Percentiles rank a stretch among this genome's conserved stretches.
These are phyloP conservation scores for Neogale vison DNA, from an alignment of 2,113 vertebrate species.

Conservation along the genomic window DNA sequence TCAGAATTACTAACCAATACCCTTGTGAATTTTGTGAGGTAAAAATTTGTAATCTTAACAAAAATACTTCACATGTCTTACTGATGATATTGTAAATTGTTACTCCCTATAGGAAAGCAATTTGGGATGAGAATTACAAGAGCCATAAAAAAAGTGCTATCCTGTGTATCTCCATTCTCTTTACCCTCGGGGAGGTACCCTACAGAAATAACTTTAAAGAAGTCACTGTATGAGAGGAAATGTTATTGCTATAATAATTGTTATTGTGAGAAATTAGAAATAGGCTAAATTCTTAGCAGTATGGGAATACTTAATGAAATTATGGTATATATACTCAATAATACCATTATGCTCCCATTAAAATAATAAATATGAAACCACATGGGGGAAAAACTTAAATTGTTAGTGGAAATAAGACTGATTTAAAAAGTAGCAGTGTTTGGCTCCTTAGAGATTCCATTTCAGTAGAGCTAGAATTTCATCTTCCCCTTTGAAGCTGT, in stretches of 20 bases:
- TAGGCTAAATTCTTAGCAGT: neutral
- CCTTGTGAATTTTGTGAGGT: neutral
- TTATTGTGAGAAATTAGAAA: conserved; percentile 51
- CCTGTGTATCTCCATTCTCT: neutral
- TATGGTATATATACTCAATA: neutral
- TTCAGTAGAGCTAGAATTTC: neutral
- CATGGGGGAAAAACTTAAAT: neutral
- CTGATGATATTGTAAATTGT: neutral
- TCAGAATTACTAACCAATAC: neutral
- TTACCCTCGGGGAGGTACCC: neutral
- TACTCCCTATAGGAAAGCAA: conserved; percentile 35
- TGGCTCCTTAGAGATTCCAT: neutral
- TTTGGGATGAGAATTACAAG: conserved; percentile 34
- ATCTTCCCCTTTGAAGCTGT: neutral
- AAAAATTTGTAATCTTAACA: neutral
- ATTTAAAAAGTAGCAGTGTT: neutral
- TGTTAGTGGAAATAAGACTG: conserved; percentile 26
- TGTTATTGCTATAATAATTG: conserved; percentile 48
- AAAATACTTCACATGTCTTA: neutral
- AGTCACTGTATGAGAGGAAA: neutral
- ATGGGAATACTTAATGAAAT: conserved; percentile 54
- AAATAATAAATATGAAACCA: conserved; percentile 45
- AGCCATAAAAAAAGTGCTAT: neutral
- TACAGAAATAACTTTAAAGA: conserved; percentile 48
- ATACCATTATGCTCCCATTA: conserved; percentile 41